Conservation (phyloP, 1,140 invertebrate species). For the Achatina immaculata region DNA sequence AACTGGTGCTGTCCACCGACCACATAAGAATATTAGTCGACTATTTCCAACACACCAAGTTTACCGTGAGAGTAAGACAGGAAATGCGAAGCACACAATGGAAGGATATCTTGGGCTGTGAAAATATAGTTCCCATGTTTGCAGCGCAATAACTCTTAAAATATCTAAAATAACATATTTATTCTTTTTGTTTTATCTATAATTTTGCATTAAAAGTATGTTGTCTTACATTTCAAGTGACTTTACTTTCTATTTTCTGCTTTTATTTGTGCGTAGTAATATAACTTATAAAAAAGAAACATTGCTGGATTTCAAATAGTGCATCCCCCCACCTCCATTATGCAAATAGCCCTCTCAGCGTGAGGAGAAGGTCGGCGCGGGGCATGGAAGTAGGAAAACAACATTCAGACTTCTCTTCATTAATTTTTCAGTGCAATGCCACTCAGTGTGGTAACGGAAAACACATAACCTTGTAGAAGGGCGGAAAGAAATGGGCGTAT, state of each 20-base stretch:
- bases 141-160: neutral
- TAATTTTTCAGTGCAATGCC: no score
- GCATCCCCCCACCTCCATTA: constrained; percentile 10
- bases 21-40: constrained; percentile 32
- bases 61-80: constrained; percentile 39
- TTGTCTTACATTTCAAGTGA: neutral
- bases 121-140: constrained; percentile 19
- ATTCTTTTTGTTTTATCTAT: neutral
- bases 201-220: neutral
- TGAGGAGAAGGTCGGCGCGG: neutral
- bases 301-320: constrained; percentile 28
- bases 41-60: constrained; percentile 13
- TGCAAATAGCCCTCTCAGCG: constrained; percentile 24
- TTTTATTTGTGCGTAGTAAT: constrained; percentile 24
- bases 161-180: neutral
- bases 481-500: no score
- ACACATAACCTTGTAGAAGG: no score
- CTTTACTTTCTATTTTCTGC: neutral
- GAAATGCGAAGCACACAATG: constrained; percentile 42
- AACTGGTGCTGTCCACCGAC: constrained; percentile 25
- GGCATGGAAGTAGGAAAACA: neutral
- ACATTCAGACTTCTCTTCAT: neutral
- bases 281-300: constrained; percentile 12
- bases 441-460: no score
- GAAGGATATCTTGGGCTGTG: neutral